Conservation (phyloP, 2,113 vertebrate species). For the Vulpes vulpes region DNA sequence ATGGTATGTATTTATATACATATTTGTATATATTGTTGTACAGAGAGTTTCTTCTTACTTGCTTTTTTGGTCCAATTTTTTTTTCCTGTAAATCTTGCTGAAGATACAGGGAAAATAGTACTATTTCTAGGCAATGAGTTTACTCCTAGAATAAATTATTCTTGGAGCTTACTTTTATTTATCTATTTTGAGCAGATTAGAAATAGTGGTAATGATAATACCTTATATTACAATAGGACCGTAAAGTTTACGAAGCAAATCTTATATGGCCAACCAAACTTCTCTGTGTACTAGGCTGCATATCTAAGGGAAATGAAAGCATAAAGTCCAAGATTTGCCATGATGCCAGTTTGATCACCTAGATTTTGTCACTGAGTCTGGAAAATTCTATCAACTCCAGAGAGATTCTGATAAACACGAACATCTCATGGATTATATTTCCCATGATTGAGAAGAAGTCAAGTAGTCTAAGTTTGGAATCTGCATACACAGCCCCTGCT, state of each 20-base stretch:
- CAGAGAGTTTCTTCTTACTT: neutral
- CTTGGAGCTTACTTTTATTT: neutral
- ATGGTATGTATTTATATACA: too few relatives aligned
- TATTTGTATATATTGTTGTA: neutral
- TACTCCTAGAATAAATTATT: neutral
- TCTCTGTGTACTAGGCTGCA: neutral
- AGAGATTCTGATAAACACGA: neutral
- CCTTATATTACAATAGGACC: neutral
- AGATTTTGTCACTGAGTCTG: neutral
- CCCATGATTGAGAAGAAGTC: neutral
- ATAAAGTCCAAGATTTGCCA: neutral
- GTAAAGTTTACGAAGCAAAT: neutral
- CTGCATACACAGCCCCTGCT: neutral
- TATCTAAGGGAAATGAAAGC: neutral
- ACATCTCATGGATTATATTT: neutral
- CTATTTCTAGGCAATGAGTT: neutral
- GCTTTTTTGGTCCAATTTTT: neutral
- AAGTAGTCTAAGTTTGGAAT: neutral
- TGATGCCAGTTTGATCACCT: neutral
- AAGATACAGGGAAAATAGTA: neutral
- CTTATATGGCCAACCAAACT: neutral
- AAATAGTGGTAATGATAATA: neutral
- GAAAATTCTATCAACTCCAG: neutral
- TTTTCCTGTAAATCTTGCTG: neutral
- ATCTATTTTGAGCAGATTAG: slow-evolving; percentile 3